Conservation (phyloP, 2,797 vertebrate genomes). For the Liparis tanakae region DNA sequence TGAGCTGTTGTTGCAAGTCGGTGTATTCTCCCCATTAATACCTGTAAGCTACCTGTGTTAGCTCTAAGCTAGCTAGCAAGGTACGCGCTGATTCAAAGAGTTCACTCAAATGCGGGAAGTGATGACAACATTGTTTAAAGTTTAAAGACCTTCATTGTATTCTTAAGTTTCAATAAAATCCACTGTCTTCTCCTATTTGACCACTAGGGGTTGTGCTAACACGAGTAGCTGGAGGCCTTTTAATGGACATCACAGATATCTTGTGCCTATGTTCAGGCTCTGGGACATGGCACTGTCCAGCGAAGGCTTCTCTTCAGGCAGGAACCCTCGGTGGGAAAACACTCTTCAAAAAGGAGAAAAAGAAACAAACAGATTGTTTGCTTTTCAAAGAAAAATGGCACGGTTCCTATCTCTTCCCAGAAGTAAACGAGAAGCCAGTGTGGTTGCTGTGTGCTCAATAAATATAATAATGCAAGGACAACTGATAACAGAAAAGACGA, state of each 20-base stretch:
- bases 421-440: neutral
- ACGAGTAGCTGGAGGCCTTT: neutral
- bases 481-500: neutral
- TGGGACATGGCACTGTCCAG: neutral
- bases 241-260: neutral
- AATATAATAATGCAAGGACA: neutral
- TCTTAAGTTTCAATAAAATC: neutral
- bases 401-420: neutral
- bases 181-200: neutral
- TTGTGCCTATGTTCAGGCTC: neutral
- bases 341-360: too few relatives aligned
- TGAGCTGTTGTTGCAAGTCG: too few relatives aligned
- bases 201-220: too few relatives aligned
- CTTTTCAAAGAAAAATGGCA: too few relatives aligned
- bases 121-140: too few relatives aligned
- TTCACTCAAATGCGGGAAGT: too few relatives aligned
- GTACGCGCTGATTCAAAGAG: too few relatives aligned
- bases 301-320: neutral
- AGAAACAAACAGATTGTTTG: too few relatives aligned
- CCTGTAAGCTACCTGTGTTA: too few relatives aligned
- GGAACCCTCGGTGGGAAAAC: neutral
- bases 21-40: too few relatives aligned
- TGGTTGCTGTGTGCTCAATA: neutral
- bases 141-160: too few relatives aligned
- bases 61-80: too few relatives aligned